Base-by-base conservation (phyloP, 1,140 invertebrate species). In the Asobara japonica region DNA sequence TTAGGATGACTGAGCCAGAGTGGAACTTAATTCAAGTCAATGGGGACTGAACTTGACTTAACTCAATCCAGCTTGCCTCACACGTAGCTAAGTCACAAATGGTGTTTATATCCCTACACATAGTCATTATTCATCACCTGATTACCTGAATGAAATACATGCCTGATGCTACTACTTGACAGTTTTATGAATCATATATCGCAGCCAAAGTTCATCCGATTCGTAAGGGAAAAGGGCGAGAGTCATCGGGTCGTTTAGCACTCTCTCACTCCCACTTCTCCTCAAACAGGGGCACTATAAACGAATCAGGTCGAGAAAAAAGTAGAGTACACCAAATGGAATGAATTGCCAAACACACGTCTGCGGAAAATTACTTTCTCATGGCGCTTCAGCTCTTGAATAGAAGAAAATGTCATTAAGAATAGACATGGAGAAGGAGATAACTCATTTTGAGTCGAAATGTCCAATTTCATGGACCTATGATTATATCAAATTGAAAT, bases 151-250 rank as follows among this genome's bases (percentile, higher is more conserved):
- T 18, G 25, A 13, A 56, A 27, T 10, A 56, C 51, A 56, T 0
- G 51, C 18, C 25, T 20, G 6, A 56, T 25, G 6, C 20, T 27
- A 56, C 18, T 56, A 22, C 51, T 18, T 18, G 51, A 25, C 51
- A 56, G 51, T 56, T 56, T 56, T 56, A 56, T 56, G 22, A 56
- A 56, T 56, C 51, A 56, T 56, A 22, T 10, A 56, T 20, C 51
- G 22, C 51, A 56, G 22, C 25, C 25, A 27, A 27, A 25, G 51
- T 22, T 22, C 51, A 56, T 56, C 11, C 51, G 22, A 25, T 56
- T 45, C n/a, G 41, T 13, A n/a, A n/a, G 51, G 22, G 41, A 45
- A 56, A 56, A 25, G 7, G 18, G 7, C 6, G n/a, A 45, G 10
- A 45, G 13, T 5, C 41, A 45, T 2, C 5, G 41, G 41, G 7